phyloP scores from a whole-genome alignment of 2,113 vertebrate genomes.

The Oxygymnocypris stewartii region DNA sequence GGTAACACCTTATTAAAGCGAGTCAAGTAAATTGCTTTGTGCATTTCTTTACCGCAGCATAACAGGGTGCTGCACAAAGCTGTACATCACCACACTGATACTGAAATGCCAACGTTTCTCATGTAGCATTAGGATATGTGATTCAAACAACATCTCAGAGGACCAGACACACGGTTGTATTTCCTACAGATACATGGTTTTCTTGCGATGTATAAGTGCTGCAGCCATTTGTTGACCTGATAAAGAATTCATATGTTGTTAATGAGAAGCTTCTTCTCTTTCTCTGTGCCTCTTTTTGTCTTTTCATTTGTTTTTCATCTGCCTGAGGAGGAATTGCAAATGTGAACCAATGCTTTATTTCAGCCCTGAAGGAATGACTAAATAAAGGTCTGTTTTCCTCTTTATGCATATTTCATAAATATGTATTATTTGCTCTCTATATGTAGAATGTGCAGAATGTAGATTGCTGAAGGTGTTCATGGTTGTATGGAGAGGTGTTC shows the following conservation, averaged over 20 bases:
- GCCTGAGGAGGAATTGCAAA: background rate
- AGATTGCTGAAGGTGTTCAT: no score
- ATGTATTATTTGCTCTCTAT: background rate
- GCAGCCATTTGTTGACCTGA: slow-evolving; percentile 75
- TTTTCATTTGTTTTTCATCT: background rate
- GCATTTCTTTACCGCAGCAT: slow-evolving; percentile 16
- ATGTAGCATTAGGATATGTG: slow-evolving; percentile 18
- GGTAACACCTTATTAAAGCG: slow-evolving; percentile 40
- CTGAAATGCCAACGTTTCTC: background rate
- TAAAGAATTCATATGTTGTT: slow-evolving; percentile 77
- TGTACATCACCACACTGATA: background rate
- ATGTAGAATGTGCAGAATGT: background rate
- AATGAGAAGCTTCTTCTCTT: slow-evolving; percentile 73
- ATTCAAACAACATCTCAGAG: background rate
- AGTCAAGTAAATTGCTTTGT: slow-evolving; percentile 23
- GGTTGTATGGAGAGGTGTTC: no score
- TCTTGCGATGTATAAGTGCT: slow-evolving; percentile 59
- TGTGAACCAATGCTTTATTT: slow-evolving; percentile 3
- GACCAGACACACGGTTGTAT: slow-evolving; percentile 30
- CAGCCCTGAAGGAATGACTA: background rate
- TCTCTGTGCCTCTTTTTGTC: slow-evolving; percentile 62
- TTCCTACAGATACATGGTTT: slow-evolving; percentile 51
- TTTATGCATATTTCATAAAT: slow-evolving; percentile 9
- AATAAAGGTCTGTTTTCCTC: background rate
- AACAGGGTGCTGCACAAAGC: background rate